Base-by-base conservation (phyloP, 2,113 vertebrate genomes). In the Tautogolabrus adspersus region DNA sequence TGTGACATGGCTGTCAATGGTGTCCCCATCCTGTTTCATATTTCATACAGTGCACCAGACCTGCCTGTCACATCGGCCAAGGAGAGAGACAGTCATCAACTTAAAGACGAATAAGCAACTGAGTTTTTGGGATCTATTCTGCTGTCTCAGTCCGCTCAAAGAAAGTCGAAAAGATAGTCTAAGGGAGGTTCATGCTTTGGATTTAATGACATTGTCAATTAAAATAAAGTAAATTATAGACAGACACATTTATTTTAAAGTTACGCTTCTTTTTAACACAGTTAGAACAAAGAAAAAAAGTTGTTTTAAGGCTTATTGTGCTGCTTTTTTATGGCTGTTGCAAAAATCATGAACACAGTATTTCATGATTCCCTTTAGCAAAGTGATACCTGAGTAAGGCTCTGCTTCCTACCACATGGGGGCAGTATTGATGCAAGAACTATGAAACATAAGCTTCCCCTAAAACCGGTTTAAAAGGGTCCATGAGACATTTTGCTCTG, bases 1-100 rank as follows among this genome's bases (percentile, higher is more conserved):
- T 94, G 87, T 94, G 95, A 95, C 94, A 95, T 64, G 63, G 83
- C 87, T 93, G 88, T 93, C 90, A 91, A 84, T 87, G 68, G 77
- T 64, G 82, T 88, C 88, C 91, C 86, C 70, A 38, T 85, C 79
- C 89, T 93, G 77, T 88, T 94, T 90, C 87, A 94, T 94, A 93
- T 94, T 94, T 95, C 85, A 95, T 94, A 79, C 67, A 55, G 87
- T 72, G 83, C 89, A 71, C 69, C 82, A 86, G 85, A 92, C 88
- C 87, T 83, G 90, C 77, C 91, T 82, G 88, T 92, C 92, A 92
- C 84, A 79, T 88, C 84, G 72, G 72, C 72, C 81, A 65, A 66
- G 61, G 72, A 91, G 57, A 75, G 63, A 81, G 87, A 79, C 87
- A 87, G 69, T 80, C 77, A 80, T 83, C 82, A 86, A 79, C 73